These are phyloP conservation scores for Nothobranchius kuhntae DNA, from an alignment of 2,113 vertebrate genomes.

Conservation along the genomic window DNA sequence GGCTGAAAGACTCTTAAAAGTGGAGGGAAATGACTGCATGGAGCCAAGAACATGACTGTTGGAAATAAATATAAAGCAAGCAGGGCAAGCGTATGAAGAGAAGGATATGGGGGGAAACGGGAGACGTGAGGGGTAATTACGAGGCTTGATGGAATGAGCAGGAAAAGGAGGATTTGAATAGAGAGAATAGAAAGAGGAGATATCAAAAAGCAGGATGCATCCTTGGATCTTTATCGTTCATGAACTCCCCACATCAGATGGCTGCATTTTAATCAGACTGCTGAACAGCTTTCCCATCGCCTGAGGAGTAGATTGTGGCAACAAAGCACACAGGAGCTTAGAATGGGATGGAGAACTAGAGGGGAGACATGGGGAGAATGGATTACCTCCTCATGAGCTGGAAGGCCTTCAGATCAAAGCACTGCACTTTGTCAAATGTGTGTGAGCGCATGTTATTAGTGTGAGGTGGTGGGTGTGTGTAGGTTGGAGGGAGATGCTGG, in stretches of 20 bases:
- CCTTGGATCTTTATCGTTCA: conserved; percentile 19
- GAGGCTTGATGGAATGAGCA: conserved; percentile 37
- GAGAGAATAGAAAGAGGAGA: conserved; percentile 35
- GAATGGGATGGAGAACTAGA: conserved; percentile 37
- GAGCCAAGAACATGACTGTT: conserved; percentile 26
- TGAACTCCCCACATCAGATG: conserved; percentile 44
- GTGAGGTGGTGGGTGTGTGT: conserved; percentile 1
- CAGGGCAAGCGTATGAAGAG: conserved; percentile 25
- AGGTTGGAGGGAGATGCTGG: conserved; percentile 18
- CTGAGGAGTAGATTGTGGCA: conserved; percentile 28
- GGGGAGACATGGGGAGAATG: conserved; percentile 49
- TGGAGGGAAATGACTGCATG: conserved; percentile 6
- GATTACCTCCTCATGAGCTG: conserved; percentile 51
- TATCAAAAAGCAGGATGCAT: conserved; percentile 42
- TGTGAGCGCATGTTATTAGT: background rate
- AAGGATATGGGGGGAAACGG: background rate
- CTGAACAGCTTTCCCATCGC: conserved; percentile 48
- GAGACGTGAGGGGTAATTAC: conserved; percentile 50
- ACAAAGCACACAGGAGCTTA: conserved; percentile 37
- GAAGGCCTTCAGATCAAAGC: conserved; percentile 64
- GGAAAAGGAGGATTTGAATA: conserved; percentile 23
- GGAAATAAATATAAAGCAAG: conserved; percentile 46
- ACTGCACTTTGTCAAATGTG: conserved; percentile 28
- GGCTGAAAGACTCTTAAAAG: conserved; percentile 30
- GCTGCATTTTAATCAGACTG: conserved; percentile 39